These are phyloP conservation scores for Masticophis lateralis DNA, from an alignment of 2,797 vertebrate genomes.

Conservation along the genomic window DNA sequence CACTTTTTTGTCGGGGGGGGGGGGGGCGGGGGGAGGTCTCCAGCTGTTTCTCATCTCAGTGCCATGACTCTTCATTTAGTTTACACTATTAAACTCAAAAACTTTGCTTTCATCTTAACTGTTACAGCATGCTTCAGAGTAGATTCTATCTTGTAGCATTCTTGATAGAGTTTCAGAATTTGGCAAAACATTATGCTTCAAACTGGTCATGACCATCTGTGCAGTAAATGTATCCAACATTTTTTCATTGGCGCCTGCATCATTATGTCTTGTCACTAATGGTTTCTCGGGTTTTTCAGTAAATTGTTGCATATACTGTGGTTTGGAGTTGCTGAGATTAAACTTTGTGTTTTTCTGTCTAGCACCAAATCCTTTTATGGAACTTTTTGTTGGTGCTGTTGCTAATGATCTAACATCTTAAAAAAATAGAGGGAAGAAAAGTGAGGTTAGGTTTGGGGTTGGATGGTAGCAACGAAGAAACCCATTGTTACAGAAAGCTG, in stretches of 20 bases:
- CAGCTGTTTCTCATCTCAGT: slow-evolving; percentile 75
- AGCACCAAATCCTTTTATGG: slow-evolving; percentile 62
- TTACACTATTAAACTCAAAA: slow-evolving; percentile 75
- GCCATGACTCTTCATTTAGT: slow-evolving; percentile 75
- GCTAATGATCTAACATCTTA: slow-evolving; percentile 65
- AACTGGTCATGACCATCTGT: slow-evolving; percentile 66
- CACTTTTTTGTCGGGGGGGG: slow-evolving; percentile 49
- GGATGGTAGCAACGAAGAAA: background rate
- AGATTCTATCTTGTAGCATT: slow-evolving; percentile 72
- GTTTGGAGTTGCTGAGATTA: slow-evolving; percentile 67
- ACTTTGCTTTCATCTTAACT: slow-evolving; percentile 74
- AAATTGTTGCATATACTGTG: slow-evolving; percentile 70
- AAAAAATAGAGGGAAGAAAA: background rate
- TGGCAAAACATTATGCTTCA: slow-evolving; percentile 68
- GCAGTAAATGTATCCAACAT: slow-evolving; percentile 71
- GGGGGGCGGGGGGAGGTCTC: slow-evolving; percentile 57
- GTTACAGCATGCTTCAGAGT: slow-evolving; percentile 69
- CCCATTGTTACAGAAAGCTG: slow-evolving; percentile 45
- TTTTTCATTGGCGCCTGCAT: slow-evolving; percentile 75
- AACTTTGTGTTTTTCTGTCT: slow-evolving; percentile 60
- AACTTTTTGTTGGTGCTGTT: slow-evolving; percentile 45
- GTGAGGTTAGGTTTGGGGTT: background rate
- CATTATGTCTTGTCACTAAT: slow-evolving; percentile 74
- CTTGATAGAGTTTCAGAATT: slow-evolving; percentile 69
- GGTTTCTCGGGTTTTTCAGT: slow-evolving; percentile 71